phyloP scores from a whole-genome alignment of 2,888 invertebrate species.

The Liposcelis brunnea region DNA sequence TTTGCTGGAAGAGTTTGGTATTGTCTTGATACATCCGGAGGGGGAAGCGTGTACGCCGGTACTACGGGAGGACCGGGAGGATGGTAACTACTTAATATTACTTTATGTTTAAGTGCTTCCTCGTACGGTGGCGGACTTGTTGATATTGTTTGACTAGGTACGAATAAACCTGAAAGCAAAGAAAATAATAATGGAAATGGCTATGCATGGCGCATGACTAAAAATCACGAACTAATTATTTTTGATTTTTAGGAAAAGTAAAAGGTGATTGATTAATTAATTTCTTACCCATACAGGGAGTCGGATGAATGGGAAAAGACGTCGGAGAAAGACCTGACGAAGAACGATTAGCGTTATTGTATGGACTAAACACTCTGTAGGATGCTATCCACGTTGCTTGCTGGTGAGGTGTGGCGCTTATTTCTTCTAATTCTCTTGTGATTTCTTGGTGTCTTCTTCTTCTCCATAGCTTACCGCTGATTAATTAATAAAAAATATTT shows the following conservation, averaged over 20 bases:
- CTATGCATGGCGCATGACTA: too few species aligned
- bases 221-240: too few species aligned
- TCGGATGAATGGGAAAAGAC: slow-evolving; percentile 15
- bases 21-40: too few species aligned
- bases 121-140: slow-evolving; percentile 20
- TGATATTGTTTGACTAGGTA: slow-evolving; percentile 4
- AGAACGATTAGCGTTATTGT: slow-evolving; percentile 14
- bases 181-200: not conserved
- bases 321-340: slow-evolving; percentile 13
- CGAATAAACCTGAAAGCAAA: slow-evolving; percentile 7
- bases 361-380: slow-evolving; percentile 18
- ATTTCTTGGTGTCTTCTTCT: slow-evolving; percentile 16
- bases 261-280: too few species aligned
- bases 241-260: too few species aligned
- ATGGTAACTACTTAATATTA: slow-evolving; percentile 21
- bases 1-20: too few species aligned
- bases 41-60: too few species aligned
- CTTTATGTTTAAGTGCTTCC: slow-evolving; percentile 21
- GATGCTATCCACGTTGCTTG: slow-evolving; percentile 21
- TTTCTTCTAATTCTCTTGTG: slow-evolving; percentile 17
- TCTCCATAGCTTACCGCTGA: slow-evolving; percentile 18
- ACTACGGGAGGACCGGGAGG: slow-evolving; percentile 8
- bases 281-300: slow-evolving; percentile 15
- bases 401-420: slow-evolving; percentile 14
- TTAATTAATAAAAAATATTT: not conserved